A percentile compares a stretch with the other conserved stretches of the same genome.
Evolutionary conservation across 2,797 vertebrate species (phyloP).

Genomic region (Coccyzus lansbergi): DNA sequence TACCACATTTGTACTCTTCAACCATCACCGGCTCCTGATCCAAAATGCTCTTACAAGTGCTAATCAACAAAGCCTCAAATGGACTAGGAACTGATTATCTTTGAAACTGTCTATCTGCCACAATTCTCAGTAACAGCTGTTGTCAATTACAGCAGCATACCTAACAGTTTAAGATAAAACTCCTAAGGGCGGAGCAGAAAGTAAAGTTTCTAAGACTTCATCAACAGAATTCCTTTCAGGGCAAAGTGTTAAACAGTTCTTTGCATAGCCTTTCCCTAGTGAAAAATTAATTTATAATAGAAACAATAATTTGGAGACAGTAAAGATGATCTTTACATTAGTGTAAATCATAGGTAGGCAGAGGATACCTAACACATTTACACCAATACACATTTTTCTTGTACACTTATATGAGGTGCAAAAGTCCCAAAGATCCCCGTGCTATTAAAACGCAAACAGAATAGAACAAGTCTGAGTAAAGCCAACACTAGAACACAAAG

Average conservation of each 20-base stretch:
- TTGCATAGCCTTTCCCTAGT: not conserved
- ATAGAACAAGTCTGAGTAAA: not conserved
- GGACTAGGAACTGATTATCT: slow-evolving; percentile 55
- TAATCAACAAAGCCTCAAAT: slow-evolving; percentile 67
- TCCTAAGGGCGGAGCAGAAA: slow-evolving; percentile 24
- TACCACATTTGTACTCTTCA: slow-evolving; percentile 35
- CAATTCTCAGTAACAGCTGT: slow-evolving; percentile 65
- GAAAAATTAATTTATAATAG: slow-evolving; percentile 12
- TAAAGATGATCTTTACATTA: not conserved
- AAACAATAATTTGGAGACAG: not conserved
- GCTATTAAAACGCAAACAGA: not conserved
- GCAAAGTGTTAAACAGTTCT: not conserved
- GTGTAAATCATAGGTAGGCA: not conserved
- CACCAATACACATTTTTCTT: not conserved
- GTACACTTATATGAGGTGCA: not conserved
- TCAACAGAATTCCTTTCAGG: slow-evolving; percentile 36
- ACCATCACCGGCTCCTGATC: slow-evolving; percentile 40
- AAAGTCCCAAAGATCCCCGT: not conserved
- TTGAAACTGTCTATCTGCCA: slow-evolving; percentile 36
- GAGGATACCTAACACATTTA: not conserved
- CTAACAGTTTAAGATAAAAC: slow-evolving; percentile 52
- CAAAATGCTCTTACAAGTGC: slow-evolving; percentile 16
- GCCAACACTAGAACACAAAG: not conserved
- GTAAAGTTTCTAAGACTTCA: slow-evolving; percentile 25
- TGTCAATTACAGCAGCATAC: slow-evolving; percentile 59